Evolutionary conservation across 2,113 vertebrate species (phyloP).

Genomic region (Elgaria multicarinata): DNA sequence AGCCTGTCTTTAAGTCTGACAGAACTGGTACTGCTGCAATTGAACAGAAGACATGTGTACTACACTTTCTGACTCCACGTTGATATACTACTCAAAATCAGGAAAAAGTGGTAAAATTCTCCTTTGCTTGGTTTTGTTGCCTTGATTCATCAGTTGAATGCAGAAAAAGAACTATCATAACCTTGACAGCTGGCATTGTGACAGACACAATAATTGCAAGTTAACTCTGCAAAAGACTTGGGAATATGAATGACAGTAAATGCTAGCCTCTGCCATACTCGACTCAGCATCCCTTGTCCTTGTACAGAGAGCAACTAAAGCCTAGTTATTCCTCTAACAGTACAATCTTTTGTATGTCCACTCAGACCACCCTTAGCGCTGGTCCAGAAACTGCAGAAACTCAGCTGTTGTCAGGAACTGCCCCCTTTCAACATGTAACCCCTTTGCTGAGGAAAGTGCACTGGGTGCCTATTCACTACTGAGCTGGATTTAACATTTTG

Average conservation of each 20-base stretch:
- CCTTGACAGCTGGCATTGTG: constrained; percentile 65
- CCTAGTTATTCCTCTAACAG: constrained; percentile 25
- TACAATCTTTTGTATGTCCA: too few species aligned
- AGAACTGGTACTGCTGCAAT: constrained; percentile 56
- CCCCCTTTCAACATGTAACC: too few species aligned
- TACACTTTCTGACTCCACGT: constrained; percentile 48
- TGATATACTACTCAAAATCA: constrained; percentile 53
- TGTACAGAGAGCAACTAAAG: constrained; percentile 32
- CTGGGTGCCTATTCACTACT: too few species aligned
- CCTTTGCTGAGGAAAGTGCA: too few species aligned
- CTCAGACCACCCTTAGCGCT: too few species aligned
- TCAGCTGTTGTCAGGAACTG: too few species aligned
- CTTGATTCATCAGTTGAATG: constrained; percentile 61
- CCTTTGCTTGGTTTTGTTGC: constrained; percentile 59
- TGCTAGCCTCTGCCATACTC: constrained; percentile 63
- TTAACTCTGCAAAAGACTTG: constrained; percentile 53
- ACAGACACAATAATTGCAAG: constrained; percentile 59
- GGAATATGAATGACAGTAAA: constrained; percentile 56
- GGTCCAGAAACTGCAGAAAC: too few species aligned
- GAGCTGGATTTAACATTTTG: too few species aligned
- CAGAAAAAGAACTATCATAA: constrained; percentile 63
- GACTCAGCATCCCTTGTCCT: constrained; percentile 68
- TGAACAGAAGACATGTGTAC: constrained; percentile 54
- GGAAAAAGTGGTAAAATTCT: constrained; percentile 62
- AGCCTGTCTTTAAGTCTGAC: constrained; percentile 40